phyloP scores from a whole-genome alignment of 2,797 vertebrate species.

The Remorina albescens region DNA sequence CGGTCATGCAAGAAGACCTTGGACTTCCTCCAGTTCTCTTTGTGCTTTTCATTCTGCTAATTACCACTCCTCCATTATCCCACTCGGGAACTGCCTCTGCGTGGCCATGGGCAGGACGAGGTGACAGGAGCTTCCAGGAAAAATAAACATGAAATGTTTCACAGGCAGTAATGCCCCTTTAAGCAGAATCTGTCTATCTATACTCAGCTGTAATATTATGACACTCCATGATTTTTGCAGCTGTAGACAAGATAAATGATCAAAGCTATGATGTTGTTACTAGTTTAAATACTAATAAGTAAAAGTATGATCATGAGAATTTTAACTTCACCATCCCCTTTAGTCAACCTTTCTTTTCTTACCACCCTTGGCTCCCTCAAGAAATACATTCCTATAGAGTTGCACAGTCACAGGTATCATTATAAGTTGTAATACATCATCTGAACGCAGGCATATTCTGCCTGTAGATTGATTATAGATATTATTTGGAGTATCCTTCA shows the following conservation, averaged over 20 bases:
- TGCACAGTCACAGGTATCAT: neutral
- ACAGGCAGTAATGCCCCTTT: neutral
- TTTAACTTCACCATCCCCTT: too few relatives aligned
- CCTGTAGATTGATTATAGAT: neutral
- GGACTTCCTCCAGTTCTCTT: neutral
- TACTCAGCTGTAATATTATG: neutral
- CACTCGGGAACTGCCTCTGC: neutral
- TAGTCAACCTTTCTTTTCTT: neutral
- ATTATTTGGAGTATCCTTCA: neutral
- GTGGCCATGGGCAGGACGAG: neutral
- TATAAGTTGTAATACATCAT: neutral
- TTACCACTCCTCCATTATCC: neutral
- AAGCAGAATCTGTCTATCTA: neutral
- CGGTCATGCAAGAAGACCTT: neutral
- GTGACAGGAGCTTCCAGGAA: neutral
- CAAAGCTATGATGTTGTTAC: neutral
- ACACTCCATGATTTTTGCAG: neutral
- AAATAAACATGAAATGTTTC: neutral
- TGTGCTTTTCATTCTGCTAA: neutral
- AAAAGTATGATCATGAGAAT: too few relatives aligned
- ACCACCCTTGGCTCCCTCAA: too few relatives aligned
- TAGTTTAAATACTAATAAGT: too few relatives aligned
- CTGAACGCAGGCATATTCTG: neutral
- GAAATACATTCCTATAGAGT: neutral
- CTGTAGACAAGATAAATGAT: too few relatives aligned